Percentiles rank a stretch among this genome's conserved stretches.
Conservation (phyloP, 1,140 invertebrate species). For the Atta colombica region DNA sequence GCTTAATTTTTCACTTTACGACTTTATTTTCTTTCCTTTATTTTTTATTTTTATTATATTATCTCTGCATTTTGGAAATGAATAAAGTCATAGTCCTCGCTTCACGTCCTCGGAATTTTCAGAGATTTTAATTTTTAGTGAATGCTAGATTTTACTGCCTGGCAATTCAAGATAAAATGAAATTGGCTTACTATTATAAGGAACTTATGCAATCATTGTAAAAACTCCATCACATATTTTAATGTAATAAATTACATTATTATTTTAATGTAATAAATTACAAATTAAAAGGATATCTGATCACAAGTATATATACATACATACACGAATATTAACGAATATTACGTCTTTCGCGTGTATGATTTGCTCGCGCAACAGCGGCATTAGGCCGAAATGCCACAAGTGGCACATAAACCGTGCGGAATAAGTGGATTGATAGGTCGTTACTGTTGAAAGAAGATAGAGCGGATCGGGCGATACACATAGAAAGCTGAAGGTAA, state of each 20-base stretch:
- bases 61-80: neutral
- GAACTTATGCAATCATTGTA: neutral
- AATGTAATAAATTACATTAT: neutral
- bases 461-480: slow-evolving; percentile 60
- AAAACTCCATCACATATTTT: neutral
- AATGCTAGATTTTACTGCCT: neutral
- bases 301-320: neutral
- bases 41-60: neutral
- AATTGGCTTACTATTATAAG: neutral
- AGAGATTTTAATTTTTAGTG: neutral
- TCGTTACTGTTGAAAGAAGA: slow-evolving; percentile 64
- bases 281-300: neutral
- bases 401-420: slow-evolving; percentile 83
- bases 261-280: neutral
- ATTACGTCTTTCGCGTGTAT: neutral
- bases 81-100: too few relatives aligned
- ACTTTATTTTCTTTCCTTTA: neutral
- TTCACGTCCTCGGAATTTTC: neutral
- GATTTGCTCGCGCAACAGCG: slow-evolving; percentile 38
- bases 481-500: slow-evolving; percentile 51
- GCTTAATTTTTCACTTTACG: too few relatives aligned
- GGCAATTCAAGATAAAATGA: slow-evolving; percentile 4
- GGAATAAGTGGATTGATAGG: slow-evolving; percentile 83
- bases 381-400: slow-evolving; percentile 73
- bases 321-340: neutral